Evolutionary conservation across 2,113 vertebrate species (phyloP).

Genomic region (Nyctereutes procyonoides): DNA sequence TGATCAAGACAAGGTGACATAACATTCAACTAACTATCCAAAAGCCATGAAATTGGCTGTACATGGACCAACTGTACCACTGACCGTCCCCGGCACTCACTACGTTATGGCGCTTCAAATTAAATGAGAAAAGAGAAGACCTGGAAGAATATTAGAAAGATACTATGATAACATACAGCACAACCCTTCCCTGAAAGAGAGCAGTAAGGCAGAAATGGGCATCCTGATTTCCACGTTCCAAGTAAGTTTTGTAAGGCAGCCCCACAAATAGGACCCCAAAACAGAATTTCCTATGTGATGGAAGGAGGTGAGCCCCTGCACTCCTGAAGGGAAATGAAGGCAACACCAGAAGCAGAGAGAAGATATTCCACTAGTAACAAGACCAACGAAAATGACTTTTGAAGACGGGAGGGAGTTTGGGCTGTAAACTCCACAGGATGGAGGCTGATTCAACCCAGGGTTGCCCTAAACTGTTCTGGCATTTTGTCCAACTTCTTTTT

Average conservation of each 20-base stretch:
- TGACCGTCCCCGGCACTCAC: background rate
- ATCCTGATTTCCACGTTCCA: background rate
- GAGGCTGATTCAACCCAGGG: background rate
- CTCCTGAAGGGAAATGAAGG: background rate
- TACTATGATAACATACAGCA: rapidly evolving
- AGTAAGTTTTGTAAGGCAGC: background rate
- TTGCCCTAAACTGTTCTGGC: background rate
- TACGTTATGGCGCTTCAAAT: background rate
- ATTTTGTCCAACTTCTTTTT: background rate
- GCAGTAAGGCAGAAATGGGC: background rate
- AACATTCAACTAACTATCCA: background rate
- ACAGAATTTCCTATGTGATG: background rate
- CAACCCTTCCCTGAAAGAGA: background rate
- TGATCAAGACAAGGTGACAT: background rate
- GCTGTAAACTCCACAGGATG: background rate
- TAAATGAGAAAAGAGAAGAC: background rate
- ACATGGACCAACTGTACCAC: background rate
- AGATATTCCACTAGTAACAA: background rate
- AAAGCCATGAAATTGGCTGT: background rate
- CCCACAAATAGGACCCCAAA: background rate
- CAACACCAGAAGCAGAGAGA: background rate
- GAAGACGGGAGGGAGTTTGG: background rate
- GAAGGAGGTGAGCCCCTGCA: background rate
- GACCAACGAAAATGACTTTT: background rate
- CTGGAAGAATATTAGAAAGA: background rate